Evolutionary conservation across 2,113 vertebrate species (phyloP).

Genomic region (Strigops habroptila): DNA sequence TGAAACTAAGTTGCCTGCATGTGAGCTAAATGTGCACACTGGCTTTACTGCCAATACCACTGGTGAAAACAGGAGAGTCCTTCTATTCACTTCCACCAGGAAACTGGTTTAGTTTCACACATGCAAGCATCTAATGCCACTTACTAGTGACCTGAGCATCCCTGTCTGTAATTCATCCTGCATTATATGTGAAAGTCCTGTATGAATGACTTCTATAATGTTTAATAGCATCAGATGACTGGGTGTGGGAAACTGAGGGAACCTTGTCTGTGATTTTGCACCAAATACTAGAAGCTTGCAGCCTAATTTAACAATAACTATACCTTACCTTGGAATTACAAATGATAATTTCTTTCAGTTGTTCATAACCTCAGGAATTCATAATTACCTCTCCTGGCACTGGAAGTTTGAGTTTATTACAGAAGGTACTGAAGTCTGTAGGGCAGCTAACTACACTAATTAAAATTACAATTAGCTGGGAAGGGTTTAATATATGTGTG

Average conservation of each 20-base stretch:
- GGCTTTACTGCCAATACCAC: background rate
- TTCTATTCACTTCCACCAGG: background rate
- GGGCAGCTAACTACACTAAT: background rate
- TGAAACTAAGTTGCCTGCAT: background rate
- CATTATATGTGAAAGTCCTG: background rate
- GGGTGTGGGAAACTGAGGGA: background rate
- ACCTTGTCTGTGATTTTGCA: background rate
- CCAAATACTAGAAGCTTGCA: background rate
- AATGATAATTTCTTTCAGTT: background rate
- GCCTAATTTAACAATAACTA: background rate
- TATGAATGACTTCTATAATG: background rate
- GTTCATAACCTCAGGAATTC: background rate
- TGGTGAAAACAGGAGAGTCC: background rate
- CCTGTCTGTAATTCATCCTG: background rate
- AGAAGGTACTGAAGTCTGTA: background rate
- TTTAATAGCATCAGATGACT: background rate
- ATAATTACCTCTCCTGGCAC: background rate
- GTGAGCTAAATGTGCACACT: accelerated
- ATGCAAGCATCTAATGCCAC: background rate
- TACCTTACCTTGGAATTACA: background rate
- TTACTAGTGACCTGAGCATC: background rate
- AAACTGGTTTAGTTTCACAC: background rate
- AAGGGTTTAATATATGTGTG: background rate
- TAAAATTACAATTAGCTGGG: background rate
- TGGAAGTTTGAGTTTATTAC: background rate